A percentile compares a stretch with the other conserved stretches of the same genome.
phyloP scores from a whole-genome alignment of 2,888 invertebrate genomes.

The Molorchus minor region DNA sequence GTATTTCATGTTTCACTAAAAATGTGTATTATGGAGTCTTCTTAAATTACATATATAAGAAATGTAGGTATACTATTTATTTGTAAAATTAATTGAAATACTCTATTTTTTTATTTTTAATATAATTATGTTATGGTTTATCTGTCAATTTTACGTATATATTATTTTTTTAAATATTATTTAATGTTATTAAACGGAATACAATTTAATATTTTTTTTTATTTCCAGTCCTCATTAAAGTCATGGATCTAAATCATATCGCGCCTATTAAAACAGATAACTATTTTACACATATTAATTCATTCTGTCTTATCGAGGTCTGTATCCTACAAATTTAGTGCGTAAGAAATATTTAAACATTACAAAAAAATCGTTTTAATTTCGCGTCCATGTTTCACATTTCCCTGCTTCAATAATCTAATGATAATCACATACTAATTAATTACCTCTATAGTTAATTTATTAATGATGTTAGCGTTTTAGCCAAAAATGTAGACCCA shows the following conservation, averaged over 20 bases:
- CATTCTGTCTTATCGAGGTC: constrained; percentile 41
- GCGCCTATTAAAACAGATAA: constrained; percentile 35
- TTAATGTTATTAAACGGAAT: constrained; percentile 45
- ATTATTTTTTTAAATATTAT: constrained; percentile 26
- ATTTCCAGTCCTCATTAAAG: constrained; percentile 36
- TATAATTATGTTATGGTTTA: constrained; percentile 32
- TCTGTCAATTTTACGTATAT: constrained; percentile 24
- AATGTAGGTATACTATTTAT: constrained; percentile 29
- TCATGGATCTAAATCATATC: constrained; percentile 45
- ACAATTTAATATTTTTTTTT: constrained; percentile 37
- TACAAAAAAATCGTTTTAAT: constrained; percentile 49
- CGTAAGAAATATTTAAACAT: constrained; percentile 47
- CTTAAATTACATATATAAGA: constrained; percentile 20
- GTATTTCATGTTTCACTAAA: neutral
- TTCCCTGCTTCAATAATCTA: too few species aligned
- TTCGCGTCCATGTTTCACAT: too few species aligned
- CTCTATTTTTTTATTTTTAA: constrained; percentile 39
- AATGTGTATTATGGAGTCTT: constrained; percentile 21
- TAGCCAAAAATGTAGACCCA: too few species aligned
- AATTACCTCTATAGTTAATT: too few species aligned
- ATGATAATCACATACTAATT: too few species aligned
- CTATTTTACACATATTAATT: constrained; percentile 38
- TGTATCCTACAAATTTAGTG: constrained; percentile 44
- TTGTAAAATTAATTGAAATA: constrained; percentile 34
- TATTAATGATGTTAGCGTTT: too few species aligned